These are phyloP conservation scores for Himalopsyche anomala DNA, from an alignment of 2,888 invertebrate genomes.

Conservation along the genomic window DNA sequence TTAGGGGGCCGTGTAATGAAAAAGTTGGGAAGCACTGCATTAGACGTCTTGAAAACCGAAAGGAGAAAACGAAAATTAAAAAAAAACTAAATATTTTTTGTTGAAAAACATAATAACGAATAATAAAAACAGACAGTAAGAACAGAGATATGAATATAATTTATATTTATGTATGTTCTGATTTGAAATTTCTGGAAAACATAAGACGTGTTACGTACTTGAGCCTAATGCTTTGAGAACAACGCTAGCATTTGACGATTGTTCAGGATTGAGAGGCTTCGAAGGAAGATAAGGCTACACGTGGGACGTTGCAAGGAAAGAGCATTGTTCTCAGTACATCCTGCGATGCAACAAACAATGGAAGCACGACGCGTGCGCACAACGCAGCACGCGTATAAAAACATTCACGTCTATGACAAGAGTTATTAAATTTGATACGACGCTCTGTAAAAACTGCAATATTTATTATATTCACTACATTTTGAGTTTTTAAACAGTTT, in stretches of 20 bases:
- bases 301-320: conserved; percentile 59
- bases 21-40: too few relatives aligned
- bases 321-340: conserved; percentile 61
- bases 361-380: conserved; percentile 63
- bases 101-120: too few relatives aligned
- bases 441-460: background rate
- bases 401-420: background rate
- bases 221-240: background rate
- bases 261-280: conserved; percentile 29
- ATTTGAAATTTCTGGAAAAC: too few relatives aligned
- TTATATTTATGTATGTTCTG: too few relatives aligned
- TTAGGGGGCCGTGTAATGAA: too few relatives aligned
- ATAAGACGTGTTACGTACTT: background rate
- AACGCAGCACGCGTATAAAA: conserved; percentile 45
- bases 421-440: background rate
- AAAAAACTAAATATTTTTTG: too few relatives aligned
- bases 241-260: background rate
- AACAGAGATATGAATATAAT: too few relatives aligned
- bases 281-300: conserved; percentile 59
- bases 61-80: too few relatives aligned
- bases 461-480: too few relatives aligned
- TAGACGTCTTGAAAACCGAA: too few relatives aligned
- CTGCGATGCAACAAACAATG: conserved; percentile 55
- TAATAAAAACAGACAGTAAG: too few relatives aligned
- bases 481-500: too few relatives aligned